Conservation (phyloP, 2,113 vertebrate genomes). For the Pollachius pollachius region DNA sequence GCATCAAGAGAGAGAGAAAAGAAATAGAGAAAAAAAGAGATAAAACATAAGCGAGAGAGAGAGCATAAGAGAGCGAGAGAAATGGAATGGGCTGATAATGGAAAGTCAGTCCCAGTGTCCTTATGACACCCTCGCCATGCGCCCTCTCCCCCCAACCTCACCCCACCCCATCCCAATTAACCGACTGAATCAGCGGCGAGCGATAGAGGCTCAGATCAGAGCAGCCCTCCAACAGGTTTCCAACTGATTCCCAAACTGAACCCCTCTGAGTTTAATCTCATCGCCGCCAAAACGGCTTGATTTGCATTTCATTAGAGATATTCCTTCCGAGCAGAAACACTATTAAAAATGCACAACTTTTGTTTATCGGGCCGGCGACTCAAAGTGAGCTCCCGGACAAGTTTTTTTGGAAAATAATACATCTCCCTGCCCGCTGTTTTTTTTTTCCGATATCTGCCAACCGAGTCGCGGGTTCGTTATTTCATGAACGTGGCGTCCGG, state of each 20-base stretch:
- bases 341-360: background rate
- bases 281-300: slow-evolving; percentile 54
- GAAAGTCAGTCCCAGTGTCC: too few species aligned
- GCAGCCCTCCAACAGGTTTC: slow-evolving; percentile 50
- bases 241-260: slow-evolving; percentile 57
- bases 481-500: too few species aligned
- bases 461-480: background rate
- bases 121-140: slow-evolving; percentile 29
- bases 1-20: too few species aligned
- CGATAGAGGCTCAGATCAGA: slow-evolving; percentile 45
- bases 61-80: too few species aligned
- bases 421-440: too few species aligned
- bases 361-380: slow-evolving; percentile 33
- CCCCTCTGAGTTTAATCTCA: slow-evolving; percentile 63
- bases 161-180: slow-evolving; percentile 42
- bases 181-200: slow-evolving; percentile 55
- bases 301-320: slow-evolving; percentile 69
- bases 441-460: background rate
- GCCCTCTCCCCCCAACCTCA: slow-evolving; percentile 13
- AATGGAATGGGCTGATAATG: too few species aligned
- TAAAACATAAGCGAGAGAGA: too few species aligned
- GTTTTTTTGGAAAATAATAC: too few species aligned
- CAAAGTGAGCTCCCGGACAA: too few species aligned
- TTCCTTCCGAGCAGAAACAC: slow-evolving; percentile 11
- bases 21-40: too few species aligned